A percentile compares a stretch with the other conserved stretches of the same genome.
phyloP scores from a whole-genome alignment of 2,888 invertebrate genomes.

The Sylvicola fuscatus region DNA sequence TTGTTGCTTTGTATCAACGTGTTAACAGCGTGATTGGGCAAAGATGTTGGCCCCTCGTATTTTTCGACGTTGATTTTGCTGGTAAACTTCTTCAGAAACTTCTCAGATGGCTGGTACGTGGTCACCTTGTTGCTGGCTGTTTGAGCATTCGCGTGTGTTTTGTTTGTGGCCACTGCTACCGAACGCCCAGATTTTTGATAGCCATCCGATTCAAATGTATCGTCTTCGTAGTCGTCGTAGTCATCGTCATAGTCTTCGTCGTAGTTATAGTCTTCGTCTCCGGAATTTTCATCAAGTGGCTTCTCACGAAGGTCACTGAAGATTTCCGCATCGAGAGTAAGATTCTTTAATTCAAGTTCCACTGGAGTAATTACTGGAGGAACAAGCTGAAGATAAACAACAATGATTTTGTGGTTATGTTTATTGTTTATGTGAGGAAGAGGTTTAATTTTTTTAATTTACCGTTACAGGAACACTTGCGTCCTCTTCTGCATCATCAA shows the following conservation, averaged over 20 bases:
- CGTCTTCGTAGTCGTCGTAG: slow-evolving; percentile 16
- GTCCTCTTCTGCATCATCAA: slow-evolving; percentile 21
- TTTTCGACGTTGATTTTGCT: slow-evolving; percentile 70
- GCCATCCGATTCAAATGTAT: slow-evolving; percentile 12
- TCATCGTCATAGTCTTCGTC: slow-evolving; percentile 10
- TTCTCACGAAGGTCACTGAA: slow-evolving; percentile 13
- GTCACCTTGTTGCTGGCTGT: slow-evolving; percentile 34
- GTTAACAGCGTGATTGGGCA: slow-evolving; percentile 49
- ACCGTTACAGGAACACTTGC: no score
- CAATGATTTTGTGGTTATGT: not conserved
- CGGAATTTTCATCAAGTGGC: slow-evolving; percentile 10
- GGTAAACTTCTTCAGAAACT: slow-evolving; percentile 54
- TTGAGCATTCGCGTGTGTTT: slow-evolving; percentile 28
- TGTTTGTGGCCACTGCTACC: slow-evolving; percentile 2
- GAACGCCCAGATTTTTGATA: slow-evolving; percentile 18
- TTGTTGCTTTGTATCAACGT: slow-evolving; percentile 46
- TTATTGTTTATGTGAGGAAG: not conserved
- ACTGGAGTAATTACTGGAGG: no score
- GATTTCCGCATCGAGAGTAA: slow-evolving; percentile 16
- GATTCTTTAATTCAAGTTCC: slow-evolving; percentile 8
- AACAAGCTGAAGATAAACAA: not conserved
- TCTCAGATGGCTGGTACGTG: slow-evolving; percentile 60
- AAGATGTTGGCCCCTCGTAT: slow-evolving; percentile 39
- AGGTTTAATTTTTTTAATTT: not conserved
- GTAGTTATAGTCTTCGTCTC: slow-evolving; percentile 13